phyloP scores from a whole-genome alignment of 2,113 vertebrate genomes.

The Brevimyrus niger region DNA sequence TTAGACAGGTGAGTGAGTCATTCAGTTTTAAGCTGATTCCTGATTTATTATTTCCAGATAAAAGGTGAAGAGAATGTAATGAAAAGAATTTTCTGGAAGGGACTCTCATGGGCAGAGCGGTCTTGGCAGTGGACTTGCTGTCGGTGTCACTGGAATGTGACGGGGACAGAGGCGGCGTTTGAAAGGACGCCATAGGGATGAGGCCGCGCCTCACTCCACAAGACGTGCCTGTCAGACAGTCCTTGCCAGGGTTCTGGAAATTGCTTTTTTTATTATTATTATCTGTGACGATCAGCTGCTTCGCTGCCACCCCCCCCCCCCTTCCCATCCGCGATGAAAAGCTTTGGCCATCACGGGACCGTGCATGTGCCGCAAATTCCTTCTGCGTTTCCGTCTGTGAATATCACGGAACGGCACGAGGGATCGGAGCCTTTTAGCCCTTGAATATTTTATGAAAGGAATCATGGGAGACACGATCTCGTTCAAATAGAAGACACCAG shows the following conservation, averaged over 20 bases:
- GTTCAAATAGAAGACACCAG: background rate
- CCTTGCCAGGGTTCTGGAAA: background rate
- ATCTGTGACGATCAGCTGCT: background rate
- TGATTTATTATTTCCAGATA: background rate
- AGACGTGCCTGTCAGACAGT: background rate
- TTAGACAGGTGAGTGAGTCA: background rate
- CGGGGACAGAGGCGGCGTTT: background rate
- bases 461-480: background rate
- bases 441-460: slow-evolving; percentile 31
- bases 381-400: background rate
- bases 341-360: background rate
- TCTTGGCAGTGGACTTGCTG: background rate
- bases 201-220: background rate
- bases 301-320: background rate
- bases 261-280: background rate
- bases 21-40: background rate
- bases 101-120: background rate
- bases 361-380: background rate
- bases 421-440: slow-evolving; percentile 16
- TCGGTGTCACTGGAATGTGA: background rate
- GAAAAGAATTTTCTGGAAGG: background rate
- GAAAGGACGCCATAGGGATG: background rate
- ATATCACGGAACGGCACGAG: background rate
- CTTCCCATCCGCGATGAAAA: background rate
- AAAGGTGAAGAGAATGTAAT: background rate